Base-by-base conservation (phyloP, 2,888 invertebrate genomes). In the Cryptosula pallasiana region DNA sequence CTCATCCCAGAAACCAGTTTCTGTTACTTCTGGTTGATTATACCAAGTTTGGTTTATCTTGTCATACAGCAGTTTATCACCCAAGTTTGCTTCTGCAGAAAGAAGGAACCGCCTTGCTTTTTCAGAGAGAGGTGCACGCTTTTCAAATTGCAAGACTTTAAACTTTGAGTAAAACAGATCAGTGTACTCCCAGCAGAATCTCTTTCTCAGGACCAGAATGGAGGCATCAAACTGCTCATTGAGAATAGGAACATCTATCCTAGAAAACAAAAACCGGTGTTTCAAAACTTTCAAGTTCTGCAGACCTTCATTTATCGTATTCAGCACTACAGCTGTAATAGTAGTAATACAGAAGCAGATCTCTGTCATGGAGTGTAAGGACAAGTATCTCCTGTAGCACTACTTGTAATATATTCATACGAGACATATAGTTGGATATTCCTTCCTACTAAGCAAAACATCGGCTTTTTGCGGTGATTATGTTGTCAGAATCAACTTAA, bases 221-320 rank as follows among this genome's bases (percentile, higher is more conserved):
- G 63, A 63, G 5, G 63, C 63, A 63, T 63, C 63, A 63, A 63
- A 63, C 32, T 63, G 29, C 3, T 63, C 63, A 29, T 27, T 63
- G 20, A 63, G 13, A 63, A 63, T 29, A 5, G 29, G 29, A 32
- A 63, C n/a, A 27, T 63, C 5, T 9, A 63, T n/a, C n/a, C n/a
- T n/a, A n/a, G n/a, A n/a, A n/a, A n/a, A n/a, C n/a, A n/a, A n/a
- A n/a, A n/a, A n/a, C n/a, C n/a, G n/a, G n/a, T n/a, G n/a, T n/a
- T n/a, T n/a, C n/a, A n/a, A n/a, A n/a, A n/a, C n/a, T n/a, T n/a
- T n/a, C n/a, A n/a, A n/a, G n/a, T n/a, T n/a, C n/a, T n/a, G n/a
- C n/a, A n/a, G n/a, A n/a, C n/a, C n/a, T n/a, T n/a, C n/a, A n/a
- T n/a, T n/a, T n/a, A n/a, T n/a, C n/a, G n/a, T n/a, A n/a, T n/a